Evolutionary conservation across 2,797 vertebrate genomes (phyloP).

Genomic region (Prunella strophiata): DNA sequence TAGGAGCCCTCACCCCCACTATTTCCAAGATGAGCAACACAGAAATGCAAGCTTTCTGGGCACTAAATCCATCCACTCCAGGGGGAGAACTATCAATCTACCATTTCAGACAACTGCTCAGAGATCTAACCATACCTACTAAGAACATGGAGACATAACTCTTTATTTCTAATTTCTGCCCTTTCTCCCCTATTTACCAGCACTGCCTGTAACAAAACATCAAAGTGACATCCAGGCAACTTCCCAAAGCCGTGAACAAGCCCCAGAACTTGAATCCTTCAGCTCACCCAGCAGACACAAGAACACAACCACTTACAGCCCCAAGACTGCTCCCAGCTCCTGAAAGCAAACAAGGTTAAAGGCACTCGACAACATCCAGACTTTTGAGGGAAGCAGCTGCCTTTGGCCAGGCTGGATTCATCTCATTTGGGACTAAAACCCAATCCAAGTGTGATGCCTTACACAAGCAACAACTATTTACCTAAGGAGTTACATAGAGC

Average conservation of each 20-base stretch:
- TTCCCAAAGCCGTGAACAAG: not conserved
- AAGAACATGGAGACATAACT: rapidly evolving
- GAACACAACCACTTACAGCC: not conserved
- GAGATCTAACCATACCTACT: not conserved
- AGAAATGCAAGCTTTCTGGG: not conserved
- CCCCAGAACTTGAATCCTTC: not conserved
- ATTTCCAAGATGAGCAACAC: not conserved
- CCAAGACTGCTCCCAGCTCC: not conserved
- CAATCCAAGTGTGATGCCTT: not conserved
- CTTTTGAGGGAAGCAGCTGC: not conserved
- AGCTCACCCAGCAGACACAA: not conserved
- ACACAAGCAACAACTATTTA: not conserved
- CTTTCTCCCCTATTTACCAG: not conserved
- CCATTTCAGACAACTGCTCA: not conserved
- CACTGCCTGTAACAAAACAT: not conserved
- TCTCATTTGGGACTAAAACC: not conserved
- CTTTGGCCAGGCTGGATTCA: not conserved
- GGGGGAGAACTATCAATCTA: rapidly evolving
- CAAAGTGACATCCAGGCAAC: not conserved
- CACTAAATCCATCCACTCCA: not conserved
- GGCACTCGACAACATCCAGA: not conserved
- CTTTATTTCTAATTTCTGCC: not conserved
- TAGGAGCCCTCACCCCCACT: not conserved
- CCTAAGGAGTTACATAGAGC: not conserved
- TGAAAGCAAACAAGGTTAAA: not conserved